A percentile compares a stretch with the other conserved stretches of the same genome.
These are phyloP conservation scores for Leuctra nigra DNA, from an alignment of 2,888 invertebrate species.

Conservation along the genomic window DNA sequence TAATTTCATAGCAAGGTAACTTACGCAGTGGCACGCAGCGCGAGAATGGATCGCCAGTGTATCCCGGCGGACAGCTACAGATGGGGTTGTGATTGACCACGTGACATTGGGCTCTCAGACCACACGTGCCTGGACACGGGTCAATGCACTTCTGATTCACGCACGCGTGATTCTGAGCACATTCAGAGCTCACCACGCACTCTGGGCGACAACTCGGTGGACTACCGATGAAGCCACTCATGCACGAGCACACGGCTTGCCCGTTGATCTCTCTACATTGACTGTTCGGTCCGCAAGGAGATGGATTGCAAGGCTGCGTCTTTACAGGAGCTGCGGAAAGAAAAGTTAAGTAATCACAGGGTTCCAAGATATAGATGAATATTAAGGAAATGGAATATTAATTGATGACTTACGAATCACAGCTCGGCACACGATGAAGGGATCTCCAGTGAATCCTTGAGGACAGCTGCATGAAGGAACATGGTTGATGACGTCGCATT, in stretches of 20 bases:
- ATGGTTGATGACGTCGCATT: slow-evolving; percentile 57
- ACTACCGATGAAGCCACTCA: slow-evolving; percentile 67
- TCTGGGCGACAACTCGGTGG: slow-evolving; percentile 74
- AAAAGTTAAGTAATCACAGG: too few relatives aligned
- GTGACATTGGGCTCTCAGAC: slow-evolving; percentile 70
- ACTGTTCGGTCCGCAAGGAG: slow-evolving; percentile 37
- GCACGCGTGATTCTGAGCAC: slow-evolving; percentile 73
- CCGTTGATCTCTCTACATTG: slow-evolving; percentile 38
- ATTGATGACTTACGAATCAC: slow-evolving; percentile 30
- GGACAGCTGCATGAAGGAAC: slow-evolving; percentile 61
- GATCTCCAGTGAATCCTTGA: slow-evolving; percentile 44
- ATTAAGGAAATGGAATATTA: neutral
- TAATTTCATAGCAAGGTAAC: slow-evolving; percentile 33
- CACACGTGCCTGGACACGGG: slow-evolving; percentile 79
- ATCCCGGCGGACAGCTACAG: slow-evolving; percentile 70
- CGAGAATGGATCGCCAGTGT: slow-evolving; percentile 74
- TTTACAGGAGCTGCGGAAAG: slow-evolving; percentile 26
- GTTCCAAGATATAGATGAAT: neutral
- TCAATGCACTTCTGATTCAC: slow-evolving; percentile 71
- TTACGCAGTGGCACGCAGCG: slow-evolving; percentile 63
- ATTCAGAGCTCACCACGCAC: slow-evolving; percentile 77
- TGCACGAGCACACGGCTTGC: slow-evolving; percentile 76
- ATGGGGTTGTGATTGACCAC: slow-evolving; percentile 81
- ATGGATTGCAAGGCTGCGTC: slow-evolving; percentile 34
- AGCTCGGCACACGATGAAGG: slow-evolving; percentile 45